These are phyloP conservation scores for Microctonus brassicae DNA, from an alignment of 2,888 invertebrate genomes.

Conservation along the genomic window DNA sequence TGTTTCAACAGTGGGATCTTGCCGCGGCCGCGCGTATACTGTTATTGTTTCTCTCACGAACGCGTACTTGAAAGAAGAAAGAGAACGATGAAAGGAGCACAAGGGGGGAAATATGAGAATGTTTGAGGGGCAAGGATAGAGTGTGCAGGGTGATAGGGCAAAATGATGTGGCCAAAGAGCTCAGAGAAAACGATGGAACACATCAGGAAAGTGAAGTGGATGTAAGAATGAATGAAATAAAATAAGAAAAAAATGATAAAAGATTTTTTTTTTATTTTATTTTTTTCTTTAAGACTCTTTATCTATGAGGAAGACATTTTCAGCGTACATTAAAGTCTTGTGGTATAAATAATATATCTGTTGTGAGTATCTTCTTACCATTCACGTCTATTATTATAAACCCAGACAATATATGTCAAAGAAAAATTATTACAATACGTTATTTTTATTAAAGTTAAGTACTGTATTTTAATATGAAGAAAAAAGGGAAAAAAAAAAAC, in stretches of 20 bases:
- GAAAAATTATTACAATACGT: not conserved
- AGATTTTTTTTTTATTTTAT: not conserved
- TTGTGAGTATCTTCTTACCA: too few relatives aligned
- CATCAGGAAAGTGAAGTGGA: constrained; percentile 19
- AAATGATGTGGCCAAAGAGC: constrained; percentile 22
- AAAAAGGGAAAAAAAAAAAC: too few relatives aligned
- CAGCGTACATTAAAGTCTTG: constrained; percentile 13
- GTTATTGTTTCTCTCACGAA: constrained; percentile 49
- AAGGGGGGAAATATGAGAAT: constrained; percentile 23
- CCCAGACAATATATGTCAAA: too few relatives aligned
- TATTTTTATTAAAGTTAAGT: too few relatives aligned
- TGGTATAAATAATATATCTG: not conserved
- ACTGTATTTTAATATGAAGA: too few relatives aligned
- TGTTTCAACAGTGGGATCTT: constrained; percentile 43
- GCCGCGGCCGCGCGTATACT: constrained; percentile 16
- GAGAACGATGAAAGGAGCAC: constrained; percentile 8
- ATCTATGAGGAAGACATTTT: too few relatives aligned
- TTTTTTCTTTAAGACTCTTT: not conserved
- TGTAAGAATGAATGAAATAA: constrained; percentile 3
- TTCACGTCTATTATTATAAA: too few relatives aligned
- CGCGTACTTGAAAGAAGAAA: constrained; percentile 28
- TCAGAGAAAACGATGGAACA: constrained; percentile 43
- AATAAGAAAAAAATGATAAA: not conserved
- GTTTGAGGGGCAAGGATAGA: constrained; percentile 5
- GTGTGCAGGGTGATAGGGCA: constrained; percentile 1